phyloP scores from a whole-genome alignment of 2,888 invertebrate species.

The Nymphalis polychloros region DNA sequence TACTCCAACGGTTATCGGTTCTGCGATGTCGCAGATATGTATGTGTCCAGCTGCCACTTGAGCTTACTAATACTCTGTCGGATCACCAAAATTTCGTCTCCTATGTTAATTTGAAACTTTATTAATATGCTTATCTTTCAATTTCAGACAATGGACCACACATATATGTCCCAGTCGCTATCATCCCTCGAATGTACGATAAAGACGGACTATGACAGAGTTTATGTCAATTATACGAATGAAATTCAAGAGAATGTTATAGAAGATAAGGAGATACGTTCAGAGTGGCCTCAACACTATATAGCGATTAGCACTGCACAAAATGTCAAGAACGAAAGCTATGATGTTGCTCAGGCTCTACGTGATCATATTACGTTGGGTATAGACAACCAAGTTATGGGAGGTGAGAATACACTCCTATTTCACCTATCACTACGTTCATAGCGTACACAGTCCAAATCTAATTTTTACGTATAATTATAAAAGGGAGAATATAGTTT shows the following conservation, averaged over 20 bases:
- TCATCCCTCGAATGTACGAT: constrained; percentile 55
- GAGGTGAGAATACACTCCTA: constrained; percentile 48
- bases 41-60: too few species aligned
- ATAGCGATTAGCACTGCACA: constrained; percentile 47
- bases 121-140: background rate
- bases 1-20: too few species aligned
- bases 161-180: constrained; percentile 70
- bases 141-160: constrained; percentile 63
- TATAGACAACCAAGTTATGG: constrained; percentile 59
- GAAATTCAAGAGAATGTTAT: constrained; percentile 26
- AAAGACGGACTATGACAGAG: constrained; percentile 66
- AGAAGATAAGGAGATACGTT: constrained; percentile 2
- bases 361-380: constrained; percentile 59
- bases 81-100: too few species aligned
- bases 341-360: constrained; percentile 55
- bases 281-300: constrained; percentile 53
- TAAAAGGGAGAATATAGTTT: too few species aligned
- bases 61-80: too few species aligned
- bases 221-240: constrained; percentile 61
- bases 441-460: too few species aligned
- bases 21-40: too few species aligned
- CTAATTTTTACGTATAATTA: too few species aligned
- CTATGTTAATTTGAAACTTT: background rate
- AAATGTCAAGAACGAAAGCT: constrained; percentile 60
- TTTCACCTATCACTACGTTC: background rate